Conservation (phyloP, 1,140 invertebrate genomes). For the Megalonaias nervosa region DNA sequence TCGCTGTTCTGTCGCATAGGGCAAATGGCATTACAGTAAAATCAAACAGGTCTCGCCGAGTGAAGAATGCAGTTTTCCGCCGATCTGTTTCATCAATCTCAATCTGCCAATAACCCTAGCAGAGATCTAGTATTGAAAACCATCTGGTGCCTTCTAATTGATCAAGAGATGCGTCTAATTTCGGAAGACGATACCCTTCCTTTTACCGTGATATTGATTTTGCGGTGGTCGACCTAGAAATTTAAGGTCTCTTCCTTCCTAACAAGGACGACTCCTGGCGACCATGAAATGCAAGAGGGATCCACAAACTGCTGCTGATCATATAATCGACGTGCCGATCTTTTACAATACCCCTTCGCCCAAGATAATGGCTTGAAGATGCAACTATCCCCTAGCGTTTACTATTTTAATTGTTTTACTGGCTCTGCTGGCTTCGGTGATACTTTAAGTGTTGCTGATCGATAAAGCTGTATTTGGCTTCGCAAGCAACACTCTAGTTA, state of each 20-base stretch:
- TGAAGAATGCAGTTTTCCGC: constrained; percentile 26
- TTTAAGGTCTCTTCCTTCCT: constrained; percentile 71
- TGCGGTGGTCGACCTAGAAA: constrained; percentile 73
- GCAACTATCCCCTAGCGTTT: neutral
- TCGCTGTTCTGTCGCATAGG: constrained; percentile 12
- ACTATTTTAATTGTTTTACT: too few relatives aligned
- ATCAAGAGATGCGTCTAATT: too few relatives aligned
- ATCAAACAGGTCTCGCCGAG: constrained; percentile 24
- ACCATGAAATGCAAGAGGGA: constrained; percentile 69
- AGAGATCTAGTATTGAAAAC: constrained; percentile 35
- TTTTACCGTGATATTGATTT: constrained; percentile 41
- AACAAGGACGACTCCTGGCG: constrained; percentile 72
- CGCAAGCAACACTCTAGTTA: too few relatives aligned
- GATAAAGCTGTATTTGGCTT: neutral
- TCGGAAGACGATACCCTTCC: constrained; percentile 47
- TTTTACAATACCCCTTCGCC: constrained; percentile 10
- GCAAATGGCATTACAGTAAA: constrained; percentile 35
- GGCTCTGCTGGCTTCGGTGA: too few relatives aligned
- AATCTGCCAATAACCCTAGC: constrained; percentile 45
- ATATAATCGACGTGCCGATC: too few relatives aligned
- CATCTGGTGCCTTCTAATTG: neutral
- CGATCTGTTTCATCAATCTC: too few relatives aligned
- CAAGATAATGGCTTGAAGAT: neutral
- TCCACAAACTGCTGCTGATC: too few relatives aligned
- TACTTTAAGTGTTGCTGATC: too few relatives aligned